phyloP scores from a whole-genome alignment of 1,140 invertebrate species.

The Yoshiicerus persimilis region DNA sequence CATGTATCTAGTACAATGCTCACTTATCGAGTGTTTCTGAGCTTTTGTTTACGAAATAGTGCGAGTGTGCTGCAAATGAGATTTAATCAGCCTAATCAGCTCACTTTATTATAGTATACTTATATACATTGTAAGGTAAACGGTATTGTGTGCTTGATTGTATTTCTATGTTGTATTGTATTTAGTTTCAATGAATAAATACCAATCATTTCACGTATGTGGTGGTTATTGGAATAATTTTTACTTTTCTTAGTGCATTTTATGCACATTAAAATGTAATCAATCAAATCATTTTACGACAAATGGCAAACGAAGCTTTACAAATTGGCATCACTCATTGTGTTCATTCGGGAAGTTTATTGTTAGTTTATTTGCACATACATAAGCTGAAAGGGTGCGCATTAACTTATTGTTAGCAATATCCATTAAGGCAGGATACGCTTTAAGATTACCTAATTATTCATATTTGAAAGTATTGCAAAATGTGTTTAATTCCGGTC shows the following conservation, averaged over 20 bases:
- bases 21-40: slow-evolving; percentile 16
- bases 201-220: slow-evolving; percentile 12
- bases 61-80: slow-evolving; percentile 5
- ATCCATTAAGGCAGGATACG: neutral
- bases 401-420: neutral
- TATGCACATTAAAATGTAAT: neutral
- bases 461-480: neutral
- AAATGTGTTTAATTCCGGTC: neutral
- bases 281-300: neutral
- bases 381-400: neutral
- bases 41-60: slow-evolving; percentile 4
- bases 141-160: neutral
- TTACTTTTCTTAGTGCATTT: neutral
- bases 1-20: neutral
- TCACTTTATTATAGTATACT: neutral
- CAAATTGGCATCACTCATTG: neutral
- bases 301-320: neutral
- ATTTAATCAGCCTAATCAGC: slow-evolving; percentile 17
- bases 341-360: neutral
- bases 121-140: neutral
- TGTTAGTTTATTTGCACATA: neutral
- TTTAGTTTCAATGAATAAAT: neutral
- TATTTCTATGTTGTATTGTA: neutral
- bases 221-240: neutral
- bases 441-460: neutral